Percentiles rank a stretch among this genome's conserved stretches.
Evolutionary conservation across 30 jellyfish, hydroid and myxozoan species (phyloP).

Genomic region (Rhopilema esculentum): DNA sequence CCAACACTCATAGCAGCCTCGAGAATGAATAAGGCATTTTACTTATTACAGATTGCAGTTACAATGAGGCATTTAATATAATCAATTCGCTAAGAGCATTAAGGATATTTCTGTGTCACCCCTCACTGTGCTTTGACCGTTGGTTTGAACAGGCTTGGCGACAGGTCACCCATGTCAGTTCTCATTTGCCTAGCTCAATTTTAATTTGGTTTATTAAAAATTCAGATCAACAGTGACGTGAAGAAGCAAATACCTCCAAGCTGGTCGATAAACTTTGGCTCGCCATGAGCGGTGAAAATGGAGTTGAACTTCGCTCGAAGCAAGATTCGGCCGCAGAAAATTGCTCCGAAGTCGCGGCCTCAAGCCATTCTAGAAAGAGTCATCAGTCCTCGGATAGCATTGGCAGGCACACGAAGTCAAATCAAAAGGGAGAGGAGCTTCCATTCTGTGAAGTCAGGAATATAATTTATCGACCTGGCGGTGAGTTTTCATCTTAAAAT

Average conservation of each 20-base stretch:
- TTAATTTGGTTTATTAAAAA: neutral
- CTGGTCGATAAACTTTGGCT: neutral
- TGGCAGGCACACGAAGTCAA: constrained; percentile 64
- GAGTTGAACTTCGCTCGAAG: constrained; percentile 15
- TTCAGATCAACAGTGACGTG: constrained; percentile 19
- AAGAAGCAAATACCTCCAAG: neutral
- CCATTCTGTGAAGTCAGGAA: constrained; percentile 78
- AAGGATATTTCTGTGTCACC: neutral
- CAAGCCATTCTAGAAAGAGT: constrained; percentile 29
- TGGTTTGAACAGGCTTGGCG: neutral
- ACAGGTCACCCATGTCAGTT: constrained; percentile 51
- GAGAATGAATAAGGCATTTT: constrained; percentile 21
- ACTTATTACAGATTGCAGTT: neutral
- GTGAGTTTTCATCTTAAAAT: constrained; percentile 67
- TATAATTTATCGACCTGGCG: constrained; percentile 81
- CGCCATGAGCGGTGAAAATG: constrained; percentile 52
- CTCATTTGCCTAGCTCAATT: neutral
- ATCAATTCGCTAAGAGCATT: constrained; percentile 28
- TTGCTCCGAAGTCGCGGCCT: neutral
- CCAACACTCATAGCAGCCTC: neutral
- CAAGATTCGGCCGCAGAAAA: constrained; percentile 6
- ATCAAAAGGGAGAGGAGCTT: constrained; percentile 92
- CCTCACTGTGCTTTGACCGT: constrained; percentile 17
- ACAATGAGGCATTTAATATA: constrained; percentile 18
- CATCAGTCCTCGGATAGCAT: constrained; percentile 8